These are phyloP conservation scores for Phrixothrix hirtus DNA, from an alignment of 2,888 invertebrate species.

Conservation along the genomic window DNA sequence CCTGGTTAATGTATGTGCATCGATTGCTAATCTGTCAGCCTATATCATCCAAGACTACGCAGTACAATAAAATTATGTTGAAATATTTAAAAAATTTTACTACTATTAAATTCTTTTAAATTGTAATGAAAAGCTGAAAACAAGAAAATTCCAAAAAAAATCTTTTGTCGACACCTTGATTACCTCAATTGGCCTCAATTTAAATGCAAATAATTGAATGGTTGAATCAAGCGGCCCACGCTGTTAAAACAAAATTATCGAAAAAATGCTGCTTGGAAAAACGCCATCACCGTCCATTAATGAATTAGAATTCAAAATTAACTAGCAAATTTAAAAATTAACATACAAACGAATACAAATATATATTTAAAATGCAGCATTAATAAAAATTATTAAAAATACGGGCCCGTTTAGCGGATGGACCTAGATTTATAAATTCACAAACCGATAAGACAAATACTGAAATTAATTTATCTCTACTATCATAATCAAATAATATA, in stretches of 20 bases:
- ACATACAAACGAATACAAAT: neutral
- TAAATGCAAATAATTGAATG: neutral
- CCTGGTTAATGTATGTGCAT: constrained; percentile 57
- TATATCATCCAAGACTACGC: constrained; percentile 49
- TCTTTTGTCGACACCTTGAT: neutral
- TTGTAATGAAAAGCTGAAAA: constrained; percentile 19
- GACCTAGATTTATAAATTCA: constrained; percentile 4
- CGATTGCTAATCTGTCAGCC: constrained; percentile 55
- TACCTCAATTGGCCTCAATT: neutral
- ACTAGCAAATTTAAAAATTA: constrained; percentile 1
- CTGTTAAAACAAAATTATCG: neutral
- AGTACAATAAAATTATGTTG: constrained; percentile 19
- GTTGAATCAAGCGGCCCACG: neutral
- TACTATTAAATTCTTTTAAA: constrained; percentile 5
- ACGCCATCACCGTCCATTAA: neutral
- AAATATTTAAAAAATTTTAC: neutral
- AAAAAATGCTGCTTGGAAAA: neutral
- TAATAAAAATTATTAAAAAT: constrained; percentile 2
- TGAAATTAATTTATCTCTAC: neutral
- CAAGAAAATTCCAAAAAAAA: constrained; percentile 11
- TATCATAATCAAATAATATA: neutral
- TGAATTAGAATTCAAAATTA: neutral
- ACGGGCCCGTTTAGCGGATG: constrained; percentile 1
- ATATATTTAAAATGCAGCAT: neutral
- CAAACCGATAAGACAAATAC: neutral